A percentile compares a stretch with the other conserved stretches of the same genome.
phyloP scores from a whole-genome alignment of 2,113 vertebrate genomes.

The Pterocles burchelli region DNA sequence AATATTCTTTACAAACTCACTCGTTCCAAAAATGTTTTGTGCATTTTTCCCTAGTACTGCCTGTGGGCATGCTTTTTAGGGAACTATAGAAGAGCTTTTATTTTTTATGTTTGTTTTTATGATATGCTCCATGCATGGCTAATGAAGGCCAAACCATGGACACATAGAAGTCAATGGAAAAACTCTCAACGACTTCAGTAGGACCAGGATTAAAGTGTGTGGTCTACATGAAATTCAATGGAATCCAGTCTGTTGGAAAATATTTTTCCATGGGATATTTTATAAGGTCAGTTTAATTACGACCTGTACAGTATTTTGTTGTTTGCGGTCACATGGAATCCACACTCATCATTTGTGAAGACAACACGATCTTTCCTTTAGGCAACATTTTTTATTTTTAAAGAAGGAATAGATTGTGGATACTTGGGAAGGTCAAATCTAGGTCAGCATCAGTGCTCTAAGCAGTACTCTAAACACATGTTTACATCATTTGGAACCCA shows the following conservation, averaged over 20 bases:
- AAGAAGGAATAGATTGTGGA: constrained; percentile 44
- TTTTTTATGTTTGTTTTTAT: constrained; percentile 50
- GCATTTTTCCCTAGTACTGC: background rate
- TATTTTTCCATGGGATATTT: constrained; percentile 69
- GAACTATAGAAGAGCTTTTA: background rate
- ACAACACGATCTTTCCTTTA: constrained; percentile 46
- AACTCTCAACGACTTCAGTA: constrained; percentile 28
- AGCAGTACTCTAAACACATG: constrained; percentile 46
- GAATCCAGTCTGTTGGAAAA: constrained; percentile 56
- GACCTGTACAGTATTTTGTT: constrained; percentile 56
- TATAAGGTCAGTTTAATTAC: constrained; percentile 69
- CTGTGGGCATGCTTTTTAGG: constrained; percentile 11
- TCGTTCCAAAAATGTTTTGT: background rate
- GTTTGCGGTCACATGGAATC: constrained; percentile 56
- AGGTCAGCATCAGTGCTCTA: constrained; percentile 44
- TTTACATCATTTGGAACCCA: constrained; percentile 67
- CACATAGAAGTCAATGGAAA: constrained; percentile 34
- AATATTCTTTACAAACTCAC: background rate
- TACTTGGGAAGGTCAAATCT: constrained; percentile 66
- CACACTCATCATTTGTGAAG: constrained; percentile 48
- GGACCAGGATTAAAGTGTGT: constrained; percentile 47
- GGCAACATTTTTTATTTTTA: constrained; percentile 63
- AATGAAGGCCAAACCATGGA: constrained; percentile 37
- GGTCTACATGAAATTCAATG: constrained; percentile 18
- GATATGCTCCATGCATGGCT: background rate